Conservation (phyloP, 2,797 vertebrate species). For the Labroides dimidiatus region DNA sequence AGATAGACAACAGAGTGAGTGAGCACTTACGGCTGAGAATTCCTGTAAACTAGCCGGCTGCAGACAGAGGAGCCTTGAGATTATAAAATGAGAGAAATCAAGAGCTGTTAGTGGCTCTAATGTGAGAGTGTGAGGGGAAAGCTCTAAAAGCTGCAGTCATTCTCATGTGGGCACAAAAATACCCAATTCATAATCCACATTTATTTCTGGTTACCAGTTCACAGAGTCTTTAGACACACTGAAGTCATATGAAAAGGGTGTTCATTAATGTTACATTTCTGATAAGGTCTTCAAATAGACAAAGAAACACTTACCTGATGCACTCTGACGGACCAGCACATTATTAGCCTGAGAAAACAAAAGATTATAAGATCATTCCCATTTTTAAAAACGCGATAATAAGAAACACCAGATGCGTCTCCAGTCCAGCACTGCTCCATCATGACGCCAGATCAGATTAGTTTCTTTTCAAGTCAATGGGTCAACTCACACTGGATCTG, state of each 20-base stretch:
- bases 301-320: slow-evolving; percentile 82
- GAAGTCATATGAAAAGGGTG: background rate
- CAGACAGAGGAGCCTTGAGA: slow-evolving; percentile 81
- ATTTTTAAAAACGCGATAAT: background rate
- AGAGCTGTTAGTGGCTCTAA: background rate
- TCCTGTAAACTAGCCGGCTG: slow-evolving; percentile 80
- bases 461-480: too few relatives aligned
- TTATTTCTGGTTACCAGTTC: background rate
- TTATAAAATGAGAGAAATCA: slow-evolving; percentile 46
- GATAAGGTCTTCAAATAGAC: slow-evolving; percentile 8
- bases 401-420: too few relatives aligned
- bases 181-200: background rate
- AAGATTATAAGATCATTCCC: background rate
- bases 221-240: slow-evolving; percentile 21
- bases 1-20: background rate
- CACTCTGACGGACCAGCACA: slow-evolving; percentile 80
- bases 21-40: slow-evolving; percentile 85
- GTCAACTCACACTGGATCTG: too few relatives aligned
- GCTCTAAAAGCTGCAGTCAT: slow-evolving; percentile 1
- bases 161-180: background rate
- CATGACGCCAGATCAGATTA: too few relatives aligned
- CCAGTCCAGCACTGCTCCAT: too few relatives aligned
- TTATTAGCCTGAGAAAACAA: slow-evolving; percentile 81
- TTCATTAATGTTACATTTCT: slow-evolving; percentile 15
- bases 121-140: background rate